phyloP scores from a whole-genome alignment of 2,113 vertebrate genomes.

The Glaucomys volans region DNA sequence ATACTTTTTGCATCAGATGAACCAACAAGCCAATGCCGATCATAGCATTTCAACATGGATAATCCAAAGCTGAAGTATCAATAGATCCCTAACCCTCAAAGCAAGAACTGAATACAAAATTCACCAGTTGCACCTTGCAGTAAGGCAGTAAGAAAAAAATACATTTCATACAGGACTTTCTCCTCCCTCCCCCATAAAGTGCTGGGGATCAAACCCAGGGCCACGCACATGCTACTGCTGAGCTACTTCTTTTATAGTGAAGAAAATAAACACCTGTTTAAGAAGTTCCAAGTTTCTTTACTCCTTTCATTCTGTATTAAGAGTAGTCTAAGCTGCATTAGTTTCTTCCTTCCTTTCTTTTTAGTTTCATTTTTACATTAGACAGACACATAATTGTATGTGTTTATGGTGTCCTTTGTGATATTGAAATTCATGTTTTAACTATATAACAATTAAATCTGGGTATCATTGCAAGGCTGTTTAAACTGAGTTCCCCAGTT shows the following conservation, averaged over 20 bases:
- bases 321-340: not conserved
- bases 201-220: not conserved
- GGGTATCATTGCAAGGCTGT: not conserved
- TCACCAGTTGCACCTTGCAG: not conserved
- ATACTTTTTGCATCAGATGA: slow-evolving; percentile 51
- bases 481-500: not conserved
- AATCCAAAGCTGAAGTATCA: slow-evolving; percentile 40
- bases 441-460: not conserved
- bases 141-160: not conserved
- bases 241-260: not conserved
- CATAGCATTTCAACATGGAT: slow-evolving; percentile 10
- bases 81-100: slow-evolving; percentile 36
- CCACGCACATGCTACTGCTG: not conserved
- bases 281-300: not conserved
- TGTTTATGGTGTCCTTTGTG: not conserved
- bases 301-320: not conserved
- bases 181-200: not conserved
- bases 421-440: not conserved
- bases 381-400: not conserved
- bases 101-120: slow-evolving; percentile 46
- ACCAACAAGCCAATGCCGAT: not conserved
- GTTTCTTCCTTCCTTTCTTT: not conserved
- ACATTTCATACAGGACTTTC: not conserved
- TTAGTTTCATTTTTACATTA: not conserved
- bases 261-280: not conserved